phyloP scores from a whole-genome alignment of 2,888 invertebrate genomes.

The Keiferia lycopersicella region DNA sequence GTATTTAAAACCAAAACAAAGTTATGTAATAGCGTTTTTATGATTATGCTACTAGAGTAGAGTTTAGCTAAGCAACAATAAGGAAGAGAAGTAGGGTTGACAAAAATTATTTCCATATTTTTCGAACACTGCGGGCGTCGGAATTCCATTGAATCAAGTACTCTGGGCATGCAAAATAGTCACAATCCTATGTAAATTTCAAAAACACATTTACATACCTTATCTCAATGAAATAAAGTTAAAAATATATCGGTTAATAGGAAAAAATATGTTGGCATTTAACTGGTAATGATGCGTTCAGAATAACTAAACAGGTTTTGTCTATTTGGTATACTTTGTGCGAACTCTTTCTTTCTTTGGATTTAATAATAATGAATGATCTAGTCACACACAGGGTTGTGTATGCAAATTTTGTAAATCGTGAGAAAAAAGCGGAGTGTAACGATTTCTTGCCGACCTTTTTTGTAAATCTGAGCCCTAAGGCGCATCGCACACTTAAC shows the following conservation, averaged over 20 bases:
- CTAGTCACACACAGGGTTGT: conserved; percentile 41
- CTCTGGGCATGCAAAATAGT: conserved; percentile 41
- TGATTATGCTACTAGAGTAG: not conserved
- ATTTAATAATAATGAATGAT: conserved; percentile 59
- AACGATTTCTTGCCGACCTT: conserved; percentile 20
- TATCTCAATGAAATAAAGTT: conserved; percentile 34
- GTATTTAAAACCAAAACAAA: not conserved
- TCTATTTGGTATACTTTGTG: conserved; percentile 68
- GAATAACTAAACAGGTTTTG: conserved; percentile 77
- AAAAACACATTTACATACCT: conserved; percentile 32
- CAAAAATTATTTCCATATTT: conserved; percentile 60
- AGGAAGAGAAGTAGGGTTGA: conserved; percentile 40
- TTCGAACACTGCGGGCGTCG: conserved; percentile 58
- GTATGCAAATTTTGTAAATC: conserved; percentile 55
- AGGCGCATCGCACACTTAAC: too few relatives aligned
- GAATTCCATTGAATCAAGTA: conserved; percentile 45
- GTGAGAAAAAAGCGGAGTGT: conserved; percentile 57
- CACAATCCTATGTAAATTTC: conserved; percentile 34
- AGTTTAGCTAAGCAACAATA: not conserved
- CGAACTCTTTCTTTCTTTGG: conserved; percentile 50
- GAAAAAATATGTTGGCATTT: conserved; percentile 27
- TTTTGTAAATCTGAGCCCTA: not conserved
- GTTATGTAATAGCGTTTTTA: not conserved
- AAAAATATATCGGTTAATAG: conserved; percentile 25
- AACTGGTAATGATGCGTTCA: conserved; percentile 64